Percentiles rank a stretch among this genome's conserved stretches.
phyloP scores from a whole-genome alignment of 2,797 vertebrate species.

The Rhadinocentrus ornatus region DNA sequence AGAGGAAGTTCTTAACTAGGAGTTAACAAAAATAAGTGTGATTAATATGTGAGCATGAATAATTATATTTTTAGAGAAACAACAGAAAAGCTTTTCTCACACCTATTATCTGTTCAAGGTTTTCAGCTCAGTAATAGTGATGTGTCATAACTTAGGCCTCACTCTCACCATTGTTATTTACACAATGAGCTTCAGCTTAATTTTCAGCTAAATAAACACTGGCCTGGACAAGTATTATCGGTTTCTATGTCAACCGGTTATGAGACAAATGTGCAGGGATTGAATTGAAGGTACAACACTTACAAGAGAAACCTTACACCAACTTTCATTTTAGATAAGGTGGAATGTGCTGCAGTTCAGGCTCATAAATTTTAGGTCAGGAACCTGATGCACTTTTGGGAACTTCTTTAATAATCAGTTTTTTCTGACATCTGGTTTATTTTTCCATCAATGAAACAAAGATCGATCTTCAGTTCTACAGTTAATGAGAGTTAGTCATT shows the following conservation, averaged over 20 bases:
- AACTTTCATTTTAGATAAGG: not conserved
- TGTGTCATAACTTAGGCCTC: not conserved
- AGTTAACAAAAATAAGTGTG: not conserved
- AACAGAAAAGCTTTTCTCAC: not conserved
- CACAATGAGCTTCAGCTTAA: not conserved
- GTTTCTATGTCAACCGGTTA: not conserved
- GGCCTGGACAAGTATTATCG: not conserved
- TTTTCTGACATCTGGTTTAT: not conserved
- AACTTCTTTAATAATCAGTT: not conserved
- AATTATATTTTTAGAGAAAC: not conserved
- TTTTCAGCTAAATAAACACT: not conserved
- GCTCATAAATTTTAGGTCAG: not conserved
- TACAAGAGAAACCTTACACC: not conserved
- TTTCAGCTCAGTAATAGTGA: conserved; percentile 2
- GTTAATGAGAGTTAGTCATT: not conserved
- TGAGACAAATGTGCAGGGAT: not conserved
- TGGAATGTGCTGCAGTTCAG: not conserved
- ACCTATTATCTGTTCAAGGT: not conserved
- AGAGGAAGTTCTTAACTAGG: not conserved
- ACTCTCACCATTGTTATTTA: not conserved
- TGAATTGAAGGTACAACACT: not conserved
- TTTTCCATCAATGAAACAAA: not conserved
- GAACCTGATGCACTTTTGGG: not conserved
- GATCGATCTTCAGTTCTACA: not conserved
- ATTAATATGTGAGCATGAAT: not conserved